Base-by-base conservation (phyloP, 2,113 vertebrate species). In the Neoarius graeffei region DNA sequence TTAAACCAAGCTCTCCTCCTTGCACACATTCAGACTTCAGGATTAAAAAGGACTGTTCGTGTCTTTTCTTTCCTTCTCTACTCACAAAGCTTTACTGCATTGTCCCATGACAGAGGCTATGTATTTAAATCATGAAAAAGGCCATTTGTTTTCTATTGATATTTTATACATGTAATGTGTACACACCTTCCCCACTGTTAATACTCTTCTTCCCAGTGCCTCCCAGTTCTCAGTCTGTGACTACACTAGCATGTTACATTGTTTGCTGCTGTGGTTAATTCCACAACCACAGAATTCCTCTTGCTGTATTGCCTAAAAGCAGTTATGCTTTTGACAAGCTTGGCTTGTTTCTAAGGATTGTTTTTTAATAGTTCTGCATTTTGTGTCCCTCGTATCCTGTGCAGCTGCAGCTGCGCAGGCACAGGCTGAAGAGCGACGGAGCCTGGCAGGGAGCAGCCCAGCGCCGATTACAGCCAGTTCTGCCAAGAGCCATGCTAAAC, bases 381-480 rank as follows among this genome's bases (percentile, higher is more conserved):
- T 67, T 79, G 57, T 84, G 60, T 59, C 35, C 27, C 35, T 87
- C 66, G 23, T 9, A 66, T 54, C 91, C 15, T 25, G 20, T 85
- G 13, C 91, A 99, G 98, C 96, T 95, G 97, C 97, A 93, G 96
- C 95, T 81, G 97, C 97, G 77, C 96, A 98, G 86, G 97, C 96
- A 23, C 94, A 97, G 91, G 97, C 96, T 17, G 96, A 98, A 88
- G 98, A 99, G 94, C 96, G 97, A 90, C 96, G 96, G 88, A 97
- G 92, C 92, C 95, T 96, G 90, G 88, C 94, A 81, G 94, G 94
- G 6, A 85, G 93, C 91, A 96, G 93, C 91, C 93, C 95, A 64
- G 81, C 93, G 84, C 83, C 91, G 76, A 8, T 92, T 86, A 60
- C 93, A 84, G 92, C 74, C 20, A 85, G 19, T 87, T 94, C 89